Base-by-base conservation (phyloP, 2,113 vertebrate species). In the Pongo pygmaeus region DNA sequence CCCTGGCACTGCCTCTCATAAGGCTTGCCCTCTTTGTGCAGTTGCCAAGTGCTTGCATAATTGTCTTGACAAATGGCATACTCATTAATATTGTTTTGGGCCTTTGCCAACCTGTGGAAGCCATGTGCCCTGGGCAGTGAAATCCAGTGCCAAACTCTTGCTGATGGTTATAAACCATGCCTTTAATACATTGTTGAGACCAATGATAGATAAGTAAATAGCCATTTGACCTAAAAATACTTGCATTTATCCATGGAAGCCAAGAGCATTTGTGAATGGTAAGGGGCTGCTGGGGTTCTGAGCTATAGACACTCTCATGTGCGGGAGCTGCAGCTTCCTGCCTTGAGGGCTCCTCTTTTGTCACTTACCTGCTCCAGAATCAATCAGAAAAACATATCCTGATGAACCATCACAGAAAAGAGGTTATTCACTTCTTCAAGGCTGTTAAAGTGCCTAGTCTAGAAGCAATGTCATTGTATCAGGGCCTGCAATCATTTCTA, bases 21-120 rank as follows among this genome's bases (percentile, higher is more conserved):
- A 32, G 96, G 77, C 91, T 97, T 57, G 59, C 93, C 79, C 95
- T 91, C 75, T 98, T 89, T 96, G 83, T 97, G 79, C 85, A 91
- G 38, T 94, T 98, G 98, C 97, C 97, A 78, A 95, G 61, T 96
- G 97, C 97, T 96, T 98, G 98, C 48, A 89, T 98, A 98, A 98
- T 98, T 98, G 97, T 94, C 98, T 92, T 98, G 98, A 98, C 97
- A 98, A 98, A 98, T 98, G 91, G 91, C 77, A 78, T 96, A 23
- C 89, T 98, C 92, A 97, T 98, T 98, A 98, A 97, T 98, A 98
- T 98, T 98, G 98, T 94, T 98, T 38, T 91, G 52, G 20, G 43
- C 92, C 95, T 97, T 97, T 98, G 94, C 96, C 97, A 97, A 30
- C 93, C 91, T n/a, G 59, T 97, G 92, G 93, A 98, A 98, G 84